Conservation (phyloP, 1,140 invertebrate genomes). For the Sitodiplosis mosellana region DNA sequence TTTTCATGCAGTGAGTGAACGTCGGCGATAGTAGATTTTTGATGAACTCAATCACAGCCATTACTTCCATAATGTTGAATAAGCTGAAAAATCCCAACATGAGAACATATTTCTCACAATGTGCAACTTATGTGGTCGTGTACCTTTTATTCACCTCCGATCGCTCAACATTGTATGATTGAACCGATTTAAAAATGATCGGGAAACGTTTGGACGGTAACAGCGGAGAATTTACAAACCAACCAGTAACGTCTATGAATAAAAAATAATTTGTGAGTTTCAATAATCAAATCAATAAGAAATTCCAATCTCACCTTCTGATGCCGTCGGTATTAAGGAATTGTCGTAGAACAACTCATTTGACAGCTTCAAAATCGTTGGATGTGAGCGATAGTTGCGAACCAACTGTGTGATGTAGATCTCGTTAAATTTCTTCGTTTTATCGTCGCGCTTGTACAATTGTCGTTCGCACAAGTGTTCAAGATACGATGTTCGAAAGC, state of each 20-base stretch:
- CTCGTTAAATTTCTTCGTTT: constrained; percentile 33
- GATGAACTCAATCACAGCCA: constrained; percentile 33
- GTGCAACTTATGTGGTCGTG: too few species aligned
- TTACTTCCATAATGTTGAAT: constrained; percentile 53
- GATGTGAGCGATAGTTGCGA: constrained; percentile 44
- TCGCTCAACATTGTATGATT: constrained; percentile 18
- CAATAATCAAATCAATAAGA: neutral
- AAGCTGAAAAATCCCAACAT: constrained; percentile 39
- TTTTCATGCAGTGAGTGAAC: constrained; percentile 46
- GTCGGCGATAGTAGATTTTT: constrained; percentile 33
- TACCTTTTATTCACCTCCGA: neutral
- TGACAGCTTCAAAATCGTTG: constrained; percentile 37
- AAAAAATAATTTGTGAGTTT: neutral
- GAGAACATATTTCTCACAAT: too few species aligned
- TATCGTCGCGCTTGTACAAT: constrained; percentile 27
- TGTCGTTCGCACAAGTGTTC: constrained; percentile 34
- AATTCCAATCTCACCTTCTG: constrained; percentile 10
- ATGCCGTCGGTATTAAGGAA: constrained; percentile 20
- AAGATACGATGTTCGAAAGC: constrained; percentile 34
- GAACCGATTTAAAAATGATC: constrained; percentile 42
- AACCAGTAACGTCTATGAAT: neutral
- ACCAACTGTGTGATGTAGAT: constrained; percentile 42
- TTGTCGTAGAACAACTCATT: constrained; percentile 44
- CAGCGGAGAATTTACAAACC: constrained; percentile 21
- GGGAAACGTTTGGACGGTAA: constrained; percentile 27